phyloP scores from a whole-genome alignment of 2,888 invertebrate species.

The Mythimna ferrago region DNA sequence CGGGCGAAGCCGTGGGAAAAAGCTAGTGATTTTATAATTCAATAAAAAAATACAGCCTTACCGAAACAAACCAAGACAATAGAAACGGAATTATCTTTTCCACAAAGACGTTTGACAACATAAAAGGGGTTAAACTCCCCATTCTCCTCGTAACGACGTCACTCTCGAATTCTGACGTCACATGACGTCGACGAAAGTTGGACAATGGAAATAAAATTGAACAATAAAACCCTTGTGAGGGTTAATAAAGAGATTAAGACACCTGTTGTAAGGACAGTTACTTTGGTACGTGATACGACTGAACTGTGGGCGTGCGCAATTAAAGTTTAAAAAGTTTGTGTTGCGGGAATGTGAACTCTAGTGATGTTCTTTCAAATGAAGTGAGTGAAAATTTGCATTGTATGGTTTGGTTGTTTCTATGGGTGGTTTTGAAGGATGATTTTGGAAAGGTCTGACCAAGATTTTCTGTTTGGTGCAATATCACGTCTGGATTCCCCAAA shows the following conservation, averaged over 20 bases:
- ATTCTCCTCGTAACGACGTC: slow-evolving; percentile 38
- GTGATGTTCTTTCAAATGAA: slow-evolving; percentile 1
- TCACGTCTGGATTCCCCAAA: no score
- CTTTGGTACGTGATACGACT: slow-evolving; percentile 48
- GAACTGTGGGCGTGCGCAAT: slow-evolving; percentile 24
- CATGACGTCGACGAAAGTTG: slow-evolving; percentile 30
- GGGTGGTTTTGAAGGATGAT: neutral
- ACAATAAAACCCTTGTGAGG: slow-evolving; percentile 42
- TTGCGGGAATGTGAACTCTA: slow-evolving; percentile 21
- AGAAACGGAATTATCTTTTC: slow-evolving; percentile 27
- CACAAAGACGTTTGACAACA: slow-evolving; percentile 26
- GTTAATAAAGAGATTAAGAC: slow-evolving; percentile 58
- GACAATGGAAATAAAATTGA: slow-evolving; percentile 53
- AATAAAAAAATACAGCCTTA: neutral
- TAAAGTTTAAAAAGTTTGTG: slow-evolving; percentile 31
- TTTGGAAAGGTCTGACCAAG: neutral
- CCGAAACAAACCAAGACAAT: slow-evolving; percentile 6
- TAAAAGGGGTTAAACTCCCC: slow-evolving; percentile 38
- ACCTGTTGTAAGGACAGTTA: slow-evolving; percentile 60
- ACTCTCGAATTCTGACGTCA: slow-evolving; percentile 30
- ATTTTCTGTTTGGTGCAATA: neutral
- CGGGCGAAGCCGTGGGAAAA: no score
- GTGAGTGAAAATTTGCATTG: neutral
- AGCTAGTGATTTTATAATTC: no score
- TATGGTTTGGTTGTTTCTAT: no score